Evolutionary conservation across 2,113 vertebrate genomes (phyloP), one percentile per base, ranked within the genome.

Genomic region (Anguilla japonica): DNA sequence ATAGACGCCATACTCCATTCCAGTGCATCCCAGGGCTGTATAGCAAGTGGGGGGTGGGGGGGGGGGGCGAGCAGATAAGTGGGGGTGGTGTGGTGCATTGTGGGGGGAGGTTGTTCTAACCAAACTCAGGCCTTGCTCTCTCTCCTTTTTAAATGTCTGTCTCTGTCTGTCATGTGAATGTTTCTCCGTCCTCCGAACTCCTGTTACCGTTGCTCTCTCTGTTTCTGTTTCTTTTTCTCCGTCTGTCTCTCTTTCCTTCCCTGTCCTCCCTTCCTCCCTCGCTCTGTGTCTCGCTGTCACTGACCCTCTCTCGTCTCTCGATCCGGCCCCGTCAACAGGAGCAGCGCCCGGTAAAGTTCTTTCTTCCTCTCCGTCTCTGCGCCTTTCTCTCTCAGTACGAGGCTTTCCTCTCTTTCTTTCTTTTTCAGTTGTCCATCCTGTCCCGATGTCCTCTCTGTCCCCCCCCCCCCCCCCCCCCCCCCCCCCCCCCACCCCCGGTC

Each of bases 281-380:
- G 67, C 41, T 83, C 6, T 87, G 90, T 91, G 90, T 91, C 91
- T 89, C 87, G 53, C 94, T 95, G 90, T 95, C 92, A 83, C 84
- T 89, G 88, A 89, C 57, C 85, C 87, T 88, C 88, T 92, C 90
- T 94, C 94, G 92, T 96, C 94, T 96, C 92, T 78, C 91, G 91
- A 81, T 87, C 86, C 91, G 91, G 93, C 92, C 91, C 78, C 88
- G 46, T 85, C 26, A 86, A 26, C 92, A 94, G 93, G 93, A 94
- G 91, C 93, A 92, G 91, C 90, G 89, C 92, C 92, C 92, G 93
- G 92, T 94, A 94, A 94, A 90, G 89, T 88, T 79, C 89, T 14
- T 53, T 89, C 85, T 89, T 86, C 88, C 91, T 56, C 85, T 79
- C 87, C 86, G 41, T 46, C 81, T 18, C 22, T 29, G n/a, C 39